These are phyloP conservation scores for Drosophila basisetae DNA, from an alignment of 2,888 invertebrate species.

Conservation along the genomic window DNA sequence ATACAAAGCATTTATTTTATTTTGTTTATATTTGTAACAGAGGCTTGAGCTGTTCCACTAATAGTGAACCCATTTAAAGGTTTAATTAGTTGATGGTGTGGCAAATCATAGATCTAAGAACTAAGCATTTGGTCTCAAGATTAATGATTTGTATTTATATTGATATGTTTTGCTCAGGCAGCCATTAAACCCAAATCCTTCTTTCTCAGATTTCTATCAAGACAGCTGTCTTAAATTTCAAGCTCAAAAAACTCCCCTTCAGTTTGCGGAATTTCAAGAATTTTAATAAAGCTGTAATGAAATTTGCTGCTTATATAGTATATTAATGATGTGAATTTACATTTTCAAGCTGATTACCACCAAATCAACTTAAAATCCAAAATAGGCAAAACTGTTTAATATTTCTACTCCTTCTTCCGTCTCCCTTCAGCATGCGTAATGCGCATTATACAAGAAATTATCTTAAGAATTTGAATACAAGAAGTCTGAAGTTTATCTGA, in stretches of 20 bases:
- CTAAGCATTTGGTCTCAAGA: neutral
- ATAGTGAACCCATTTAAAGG: neutral
- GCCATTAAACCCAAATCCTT: neutral
- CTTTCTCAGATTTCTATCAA: neutral
- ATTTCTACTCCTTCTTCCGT: rapidly evolving
- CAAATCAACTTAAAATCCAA: neutral
- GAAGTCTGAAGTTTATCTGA: neutral
- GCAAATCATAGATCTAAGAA: neutral
- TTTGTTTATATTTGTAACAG: neutral
- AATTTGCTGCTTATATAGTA: neutral
- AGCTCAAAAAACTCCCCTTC: neutral
- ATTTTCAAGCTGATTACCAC: neutral
- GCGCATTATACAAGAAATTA: neutral
- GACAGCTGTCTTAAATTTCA: neutral
- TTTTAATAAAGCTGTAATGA: neutral
- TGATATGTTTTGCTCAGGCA: neutral
- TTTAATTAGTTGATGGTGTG: neutral
- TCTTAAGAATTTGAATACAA: neutral
- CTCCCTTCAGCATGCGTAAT: neutral
- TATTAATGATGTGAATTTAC: neutral
- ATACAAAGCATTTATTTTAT: neutral
- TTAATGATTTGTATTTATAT: neutral
- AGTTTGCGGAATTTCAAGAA: neutral
- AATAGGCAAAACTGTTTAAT: neutral
- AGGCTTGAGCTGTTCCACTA: neutral